Percentiles rank a stretch among this genome's conserved stretches.
phyloP scores from a whole-genome alignment of 1,140 invertebrate genomes.

The Drosophila pruinosa region DNA sequence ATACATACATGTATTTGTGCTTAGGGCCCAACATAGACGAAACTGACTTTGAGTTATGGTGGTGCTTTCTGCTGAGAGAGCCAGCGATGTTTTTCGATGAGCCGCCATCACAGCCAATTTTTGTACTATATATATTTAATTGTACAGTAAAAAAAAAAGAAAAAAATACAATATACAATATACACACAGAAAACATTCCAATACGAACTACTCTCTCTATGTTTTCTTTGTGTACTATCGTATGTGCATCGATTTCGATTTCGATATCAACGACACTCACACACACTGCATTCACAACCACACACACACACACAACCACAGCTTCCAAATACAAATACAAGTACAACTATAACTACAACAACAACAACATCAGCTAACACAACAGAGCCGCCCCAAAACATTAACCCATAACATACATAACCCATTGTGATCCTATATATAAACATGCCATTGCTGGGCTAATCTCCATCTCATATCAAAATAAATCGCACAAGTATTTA shows the following conservation, averaged over 20 bases:
- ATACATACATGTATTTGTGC: slow-evolving; percentile 30
- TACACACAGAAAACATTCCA: slow-evolving; percentile 61
- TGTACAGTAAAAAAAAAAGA: slow-evolving; percentile 31
- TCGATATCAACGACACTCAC: slow-evolving; percentile 35
- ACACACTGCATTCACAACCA: slow-evolving; percentile 13
- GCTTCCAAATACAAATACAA: background rate
- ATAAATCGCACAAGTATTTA: background rate
- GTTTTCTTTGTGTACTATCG: slow-evolving; percentile 72
- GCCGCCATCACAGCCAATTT: slow-evolving; percentile 47
- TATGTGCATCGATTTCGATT: slow-evolving; percentile 64
- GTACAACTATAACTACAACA: background rate
- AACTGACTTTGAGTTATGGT: slow-evolving; percentile 82
- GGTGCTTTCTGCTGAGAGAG: slow-evolving; percentile 82
- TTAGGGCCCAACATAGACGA: slow-evolving; percentile 79
- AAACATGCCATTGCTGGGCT: background rate
- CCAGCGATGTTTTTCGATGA: slow-evolving; percentile 69
- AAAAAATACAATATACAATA: no score
- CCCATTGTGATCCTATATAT: background rate
- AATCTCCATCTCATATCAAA: background rate
- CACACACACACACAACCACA: background rate
- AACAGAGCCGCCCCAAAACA: background rate
- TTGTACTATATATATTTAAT: slow-evolving; percentile 30
- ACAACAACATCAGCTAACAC: background rate
- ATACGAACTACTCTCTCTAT: slow-evolving; percentile 7
- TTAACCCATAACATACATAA: background rate